Evolutionary conservation across 2,113 vertebrate species (phyloP), one percentile per base, ranked within the genome.

Genomic region (Caranx melampygus): DNA sequence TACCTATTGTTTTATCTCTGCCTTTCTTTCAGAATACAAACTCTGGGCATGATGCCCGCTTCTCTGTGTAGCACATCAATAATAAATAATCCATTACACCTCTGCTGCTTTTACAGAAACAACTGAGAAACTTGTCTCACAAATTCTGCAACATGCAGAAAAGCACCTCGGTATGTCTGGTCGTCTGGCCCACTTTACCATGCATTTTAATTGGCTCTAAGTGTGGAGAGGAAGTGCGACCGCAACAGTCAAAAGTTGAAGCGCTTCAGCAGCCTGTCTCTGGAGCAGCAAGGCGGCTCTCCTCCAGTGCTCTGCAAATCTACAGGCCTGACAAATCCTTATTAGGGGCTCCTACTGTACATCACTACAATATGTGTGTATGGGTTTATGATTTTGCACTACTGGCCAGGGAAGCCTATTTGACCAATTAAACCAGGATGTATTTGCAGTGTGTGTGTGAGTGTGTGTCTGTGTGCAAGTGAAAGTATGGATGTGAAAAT

Each of bases 361-460:
- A 86, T 90, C 75, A 78, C 79, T 47, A 15, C 59, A 78, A 60
- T 54, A 13, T 83, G 58, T 86, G 75, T 84, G 72, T 78, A 12
- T 59, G 69, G 42, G 81, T 64, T 67, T 72, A 67, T 74, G 80
- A 84, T 78, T 91, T 81, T 84, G 79, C 89, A 77, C 74, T 57
- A 82, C 73, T 75, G 81, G 59, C 78, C 76, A 87, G 74, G 65
- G 83, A 84, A 82, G 84, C 81, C 84, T 86, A 82, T 92, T 91
- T 87, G 79, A 90, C 89, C 94, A 95, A 95, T 95, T 94, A 94
- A 90, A 87, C 64, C 69, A 68, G 90, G 87, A 91, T 82, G 75
- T 82, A 83, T 90, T 92, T 87, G 55, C 78, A 72, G 45, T 42
- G 31, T 71, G 60, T 70, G n/a, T 65, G 59, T 34, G 33, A 68